These are phyloP conservation scores for Chiloscyllium plagiosum DNA, from an alignment of 2,113 vertebrate genomes.

Conservation along the genomic window DNA sequence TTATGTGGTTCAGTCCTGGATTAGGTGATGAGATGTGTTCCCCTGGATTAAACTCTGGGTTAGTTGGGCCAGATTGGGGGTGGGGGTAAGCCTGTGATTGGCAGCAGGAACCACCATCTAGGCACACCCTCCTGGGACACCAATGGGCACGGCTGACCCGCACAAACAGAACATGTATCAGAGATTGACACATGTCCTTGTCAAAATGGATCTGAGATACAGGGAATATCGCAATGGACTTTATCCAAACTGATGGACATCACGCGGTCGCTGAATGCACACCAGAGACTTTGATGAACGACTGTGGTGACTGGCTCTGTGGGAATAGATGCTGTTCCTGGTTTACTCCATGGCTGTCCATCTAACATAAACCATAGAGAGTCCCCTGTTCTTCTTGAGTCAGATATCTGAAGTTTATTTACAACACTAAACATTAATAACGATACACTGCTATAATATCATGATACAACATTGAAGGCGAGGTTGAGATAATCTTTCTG, in stretches of 20 bases:
- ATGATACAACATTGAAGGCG: too few relatives aligned
- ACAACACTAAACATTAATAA: too few relatives aligned
- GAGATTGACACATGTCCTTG: background rate
- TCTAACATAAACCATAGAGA: too few relatives aligned
- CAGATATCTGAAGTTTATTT: too few relatives aligned
- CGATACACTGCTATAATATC: too few relatives aligned
- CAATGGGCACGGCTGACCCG: background rate
- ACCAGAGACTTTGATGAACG: background rate
- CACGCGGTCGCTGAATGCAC: background rate
- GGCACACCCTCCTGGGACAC: background rate
- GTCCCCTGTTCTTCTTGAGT: too few relatives aligned
- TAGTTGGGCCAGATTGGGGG: too few relatives aligned
- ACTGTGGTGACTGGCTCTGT: background rate
- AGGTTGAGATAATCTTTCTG: too few relatives aligned
- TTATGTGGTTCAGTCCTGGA: background rate
- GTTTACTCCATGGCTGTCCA: too few relatives aligned
- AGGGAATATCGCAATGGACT: background rate
- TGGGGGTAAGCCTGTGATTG: background rate
- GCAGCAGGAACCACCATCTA: background rate
- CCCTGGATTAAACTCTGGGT: background rate
- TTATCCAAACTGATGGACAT: background rate
- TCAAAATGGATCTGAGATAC: background rate
- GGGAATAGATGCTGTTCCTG: background rate
- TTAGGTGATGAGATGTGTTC: background rate
- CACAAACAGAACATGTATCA: background rate